These are phyloP conservation scores for Pseudomyrmex cubaensis DNA, from an alignment of 1,140 invertebrate genomes.

Conservation along the genomic window DNA sequence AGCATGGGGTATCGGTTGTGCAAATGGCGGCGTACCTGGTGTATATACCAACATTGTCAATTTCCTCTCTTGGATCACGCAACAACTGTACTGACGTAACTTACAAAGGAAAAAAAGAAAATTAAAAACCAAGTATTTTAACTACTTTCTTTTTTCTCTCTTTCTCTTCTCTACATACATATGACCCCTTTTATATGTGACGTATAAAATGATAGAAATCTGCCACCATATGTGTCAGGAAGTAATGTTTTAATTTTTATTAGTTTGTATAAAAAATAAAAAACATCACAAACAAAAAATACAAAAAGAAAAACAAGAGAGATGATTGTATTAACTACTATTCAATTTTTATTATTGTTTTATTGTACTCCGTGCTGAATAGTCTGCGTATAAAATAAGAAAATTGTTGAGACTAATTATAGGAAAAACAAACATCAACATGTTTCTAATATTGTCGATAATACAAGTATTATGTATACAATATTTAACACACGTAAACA, in stretches of 20 bases:
- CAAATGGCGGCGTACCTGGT: constrained; percentile 87
- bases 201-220: too few species aligned
- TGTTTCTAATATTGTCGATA: background rate
- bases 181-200: too few species aligned
- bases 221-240: too few species aligned
- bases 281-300: background rate
- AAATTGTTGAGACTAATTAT: background rate
- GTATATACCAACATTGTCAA: constrained; percentile 89
- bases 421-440: background rate
- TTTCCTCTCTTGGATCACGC: constrained; percentile 87
- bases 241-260: too few species aligned
- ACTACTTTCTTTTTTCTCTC: too few species aligned
- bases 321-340: background rate
- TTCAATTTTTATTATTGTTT: constrained; percentile 3
- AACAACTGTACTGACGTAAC: constrained; percentile 65
- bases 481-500: background rate
- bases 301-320: background rate
- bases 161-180: too few species aligned
- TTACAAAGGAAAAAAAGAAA: background rate
- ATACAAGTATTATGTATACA: background rate
- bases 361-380: background rate
- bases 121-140: too few species aligned
- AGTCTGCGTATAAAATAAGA: background rate
- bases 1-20: constrained; percentile 91
- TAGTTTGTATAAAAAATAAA: too few species aligned